Evolutionary conservation across 2,888 invertebrate species (phyloP).

Genomic region (Geophilus truncorum): DNA sequence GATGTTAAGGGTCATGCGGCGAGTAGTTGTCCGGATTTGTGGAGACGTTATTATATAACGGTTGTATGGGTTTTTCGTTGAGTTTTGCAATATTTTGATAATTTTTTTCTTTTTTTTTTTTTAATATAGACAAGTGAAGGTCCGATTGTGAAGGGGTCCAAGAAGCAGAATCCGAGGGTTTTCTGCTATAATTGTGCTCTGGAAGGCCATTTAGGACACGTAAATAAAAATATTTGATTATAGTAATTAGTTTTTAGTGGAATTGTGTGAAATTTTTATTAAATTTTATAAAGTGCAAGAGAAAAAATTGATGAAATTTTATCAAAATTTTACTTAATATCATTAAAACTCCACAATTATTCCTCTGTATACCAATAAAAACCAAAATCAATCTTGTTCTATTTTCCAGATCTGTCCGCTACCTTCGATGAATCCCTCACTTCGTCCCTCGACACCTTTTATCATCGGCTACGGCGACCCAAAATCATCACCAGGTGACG

Average conservation of each 20-base stretch:
- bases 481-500: not conserved
- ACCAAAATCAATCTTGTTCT: too few relatives aligned
- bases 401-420: not conserved
- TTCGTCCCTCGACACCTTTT: not conserved
- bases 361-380: too few relatives aligned
- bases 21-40: constrained; percentile 37
- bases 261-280: too few relatives aligned
- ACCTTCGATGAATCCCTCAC: not conserved
- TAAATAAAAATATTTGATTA: not conserved
- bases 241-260: too few relatives aligned
- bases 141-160: not conserved
- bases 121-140: constrained; percentile 22
- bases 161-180: not conserved
- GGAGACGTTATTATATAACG: constrained; percentile 39
- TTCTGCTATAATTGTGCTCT: constrained; percentile 37
- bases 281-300: too few relatives aligned
- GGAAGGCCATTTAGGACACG: constrained; percentile 36
- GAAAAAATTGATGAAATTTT: too few relatives aligned
- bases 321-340: too few relatives aligned
- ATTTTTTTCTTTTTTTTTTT: constrained; percentile 9
- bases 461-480: not conserved
- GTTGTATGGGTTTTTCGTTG: constrained; percentile 32
- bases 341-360: not conserved
- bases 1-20: not conserved
- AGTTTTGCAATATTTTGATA: not conserved